Evolutionary conservation across 2,797 vertebrate genomes (phyloP).

Genomic region (Rhinichthys osculus): DNA sequence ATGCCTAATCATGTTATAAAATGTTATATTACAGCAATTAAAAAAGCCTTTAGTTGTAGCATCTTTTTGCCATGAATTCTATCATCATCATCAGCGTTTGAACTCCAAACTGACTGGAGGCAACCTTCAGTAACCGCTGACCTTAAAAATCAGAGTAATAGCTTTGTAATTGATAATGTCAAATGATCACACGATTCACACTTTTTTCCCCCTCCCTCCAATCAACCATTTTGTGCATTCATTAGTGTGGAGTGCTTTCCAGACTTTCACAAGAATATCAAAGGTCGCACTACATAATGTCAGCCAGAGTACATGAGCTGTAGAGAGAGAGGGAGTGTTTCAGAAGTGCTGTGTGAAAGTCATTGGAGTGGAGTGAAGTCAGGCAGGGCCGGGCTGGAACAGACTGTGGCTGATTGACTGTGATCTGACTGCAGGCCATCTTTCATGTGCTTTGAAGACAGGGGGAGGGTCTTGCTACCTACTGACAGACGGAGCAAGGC

Average conservation of each 20-base stretch:
- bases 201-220: not conserved
- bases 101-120: slow-evolving; percentile 38
- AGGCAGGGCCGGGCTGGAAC: slow-evolving; percentile 29
- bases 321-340: slow-evolving; percentile 30
- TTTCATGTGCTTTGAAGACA: slow-evolving; percentile 48
- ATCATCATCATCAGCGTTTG: slow-evolving; percentile 13
- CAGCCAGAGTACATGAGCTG: slow-evolving; percentile 44
- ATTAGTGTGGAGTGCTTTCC: slow-evolving; percentile 46
- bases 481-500: slow-evolving; percentile 45
- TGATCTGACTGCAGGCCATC: slow-evolving; percentile 49
- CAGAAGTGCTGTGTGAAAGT: slow-evolving; percentile 48
- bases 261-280: slow-evolving; percentile 46
- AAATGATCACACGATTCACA: slow-evolving; percentile 41
- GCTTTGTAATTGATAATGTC: slow-evolving; percentile 53
- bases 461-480: slow-evolving; percentile 25
- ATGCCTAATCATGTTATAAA: slow-evolving; percentile 12
- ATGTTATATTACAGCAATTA: slow-evolving; percentile 27
- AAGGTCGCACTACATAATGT: slow-evolving; percentile 50
- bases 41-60: not conserved
- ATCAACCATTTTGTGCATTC: slow-evolving; percentile 43
- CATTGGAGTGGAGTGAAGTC: slow-evolving; percentile 45
- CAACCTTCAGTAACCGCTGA: slow-evolving; percentile 27
- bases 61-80: slow-evolving; percentile 1
- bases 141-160: slow-evolving; percentile 34
- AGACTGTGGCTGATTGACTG: slow-evolving; percentile 47